Conservation (phyloP, 1,140 invertebrate genomes). For the Drosophila tani region DNA sequence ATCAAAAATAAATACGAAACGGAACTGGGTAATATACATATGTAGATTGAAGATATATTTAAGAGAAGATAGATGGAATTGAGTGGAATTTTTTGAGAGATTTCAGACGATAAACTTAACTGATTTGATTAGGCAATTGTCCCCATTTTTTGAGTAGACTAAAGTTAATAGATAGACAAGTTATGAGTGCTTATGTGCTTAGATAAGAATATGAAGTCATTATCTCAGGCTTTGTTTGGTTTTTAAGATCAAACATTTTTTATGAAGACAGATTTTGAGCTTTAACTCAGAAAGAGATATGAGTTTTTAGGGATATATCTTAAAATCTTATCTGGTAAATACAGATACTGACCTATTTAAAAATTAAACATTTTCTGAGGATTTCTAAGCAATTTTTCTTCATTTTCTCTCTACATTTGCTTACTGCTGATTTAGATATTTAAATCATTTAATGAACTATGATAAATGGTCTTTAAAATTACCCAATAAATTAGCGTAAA, state of each 20-base stretch:
- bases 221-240: background rate
- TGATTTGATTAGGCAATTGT: background rate
- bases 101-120: background rate
- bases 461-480: background rate
- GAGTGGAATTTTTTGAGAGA: background rate
- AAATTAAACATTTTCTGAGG: background rate
- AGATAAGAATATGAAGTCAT: background rate
- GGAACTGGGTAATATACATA: constrained; percentile 10
- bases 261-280: background rate
- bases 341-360: background rate
- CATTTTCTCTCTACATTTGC: background rate
- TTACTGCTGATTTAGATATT: background rate
- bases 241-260: background rate
- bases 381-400: background rate
- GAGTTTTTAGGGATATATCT: background rate
- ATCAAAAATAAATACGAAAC: constrained; percentile 7
- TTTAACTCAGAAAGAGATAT: background rate
- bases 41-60: background rate
- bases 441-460: background rate
- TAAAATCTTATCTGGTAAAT: too few species aligned
- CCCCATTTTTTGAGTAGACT: constrained; percentile 5
- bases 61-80: background rate
- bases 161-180: background rate
- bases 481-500: background rate
- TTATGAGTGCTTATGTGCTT: background rate